A percentile compares a stretch with the other conserved stretches of the same genome.
These are phyloP conservation scores for Calameuta pallipes DNA, from an alignment of 2,888 invertebrate species.

Conservation along the genomic window DNA sequence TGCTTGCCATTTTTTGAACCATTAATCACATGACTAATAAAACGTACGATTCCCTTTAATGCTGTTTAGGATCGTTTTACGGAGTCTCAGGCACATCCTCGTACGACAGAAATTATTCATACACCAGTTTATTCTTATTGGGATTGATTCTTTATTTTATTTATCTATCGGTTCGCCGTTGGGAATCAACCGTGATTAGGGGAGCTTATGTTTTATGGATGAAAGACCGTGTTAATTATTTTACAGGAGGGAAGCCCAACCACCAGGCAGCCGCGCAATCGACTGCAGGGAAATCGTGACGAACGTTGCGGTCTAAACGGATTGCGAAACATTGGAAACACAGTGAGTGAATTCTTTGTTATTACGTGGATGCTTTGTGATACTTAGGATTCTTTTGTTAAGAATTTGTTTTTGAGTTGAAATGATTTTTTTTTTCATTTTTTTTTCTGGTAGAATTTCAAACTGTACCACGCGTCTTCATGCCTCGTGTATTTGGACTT, in stretches of 20 bases:
- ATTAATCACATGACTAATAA: neutral
- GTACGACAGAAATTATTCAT: neutral
- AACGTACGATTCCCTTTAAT: neutral
- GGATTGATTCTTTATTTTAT: neutral
- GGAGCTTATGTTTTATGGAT: neutral
- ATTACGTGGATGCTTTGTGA: neutral
- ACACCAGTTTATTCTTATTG: neutral
- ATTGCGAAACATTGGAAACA: slow-evolving; percentile 93
- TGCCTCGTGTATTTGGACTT: neutral
- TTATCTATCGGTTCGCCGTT: neutral
- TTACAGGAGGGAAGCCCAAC: slow-evolving; percentile 56
- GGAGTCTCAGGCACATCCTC: neutral
- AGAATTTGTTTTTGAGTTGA: neutral
- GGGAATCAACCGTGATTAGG: neutral
- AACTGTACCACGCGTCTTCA: neutral
- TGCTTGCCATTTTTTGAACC: neutral
- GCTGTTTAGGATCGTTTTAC: neutral
- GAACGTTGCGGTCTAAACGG: slow-evolving; percentile 76
- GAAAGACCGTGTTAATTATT: neutral
- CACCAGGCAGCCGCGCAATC: slow-evolving; percentile 49
- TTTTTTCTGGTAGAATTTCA: neutral
- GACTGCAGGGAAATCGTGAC: slow-evolving; percentile 51
- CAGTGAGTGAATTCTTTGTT: slow-evolving; percentile 66
- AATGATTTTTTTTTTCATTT: neutral
- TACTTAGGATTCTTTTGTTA: slow-evolving; percentile 2